These are phyloP conservation scores for Macheiramphus alcinus DNA, from an alignment of 2,113 vertebrate species.

Conservation along the genomic window DNA sequence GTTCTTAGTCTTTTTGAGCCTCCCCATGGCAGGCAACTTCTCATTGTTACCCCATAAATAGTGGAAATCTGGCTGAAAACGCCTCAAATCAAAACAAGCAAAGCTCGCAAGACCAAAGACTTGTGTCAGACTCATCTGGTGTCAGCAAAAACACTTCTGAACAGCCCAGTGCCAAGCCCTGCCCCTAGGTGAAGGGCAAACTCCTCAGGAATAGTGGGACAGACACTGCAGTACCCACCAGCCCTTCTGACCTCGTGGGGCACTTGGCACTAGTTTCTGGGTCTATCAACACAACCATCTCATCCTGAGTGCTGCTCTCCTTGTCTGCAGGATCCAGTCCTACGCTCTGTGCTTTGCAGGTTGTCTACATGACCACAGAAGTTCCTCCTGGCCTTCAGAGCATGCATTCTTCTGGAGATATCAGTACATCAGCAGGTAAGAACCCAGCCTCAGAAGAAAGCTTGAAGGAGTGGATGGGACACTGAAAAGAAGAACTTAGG, in stretches of 20 bases:
- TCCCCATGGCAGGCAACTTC: neutral
- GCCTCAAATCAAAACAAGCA: neutral
- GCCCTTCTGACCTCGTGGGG: neutral
- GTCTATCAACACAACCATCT: neutral
- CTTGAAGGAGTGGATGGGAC: neutral
- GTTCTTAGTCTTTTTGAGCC: neutral
- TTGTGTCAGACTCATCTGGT: neutral
- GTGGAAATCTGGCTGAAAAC: neutral
- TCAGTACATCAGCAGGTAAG: neutral
- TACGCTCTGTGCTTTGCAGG: neutral
- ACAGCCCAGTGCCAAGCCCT: neutral
- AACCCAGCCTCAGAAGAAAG: neutral
- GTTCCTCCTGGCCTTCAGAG: neutral
- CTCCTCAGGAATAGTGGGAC: too few species aligned
- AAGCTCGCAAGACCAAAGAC: neutral
- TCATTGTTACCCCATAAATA: neutral
- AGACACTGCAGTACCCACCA: neutral
- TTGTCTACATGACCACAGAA: neutral
- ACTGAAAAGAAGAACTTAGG: neutral
- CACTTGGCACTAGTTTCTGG: neutral
- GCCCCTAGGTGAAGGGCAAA: neutral
- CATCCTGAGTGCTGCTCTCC: fast-evolving
- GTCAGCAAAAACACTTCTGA: neutral
- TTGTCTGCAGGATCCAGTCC: neutral
- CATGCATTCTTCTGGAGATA: neutral